Percentiles rank a stretch among this genome's conserved stretches.
phyloP scores from a whole-genome alignment of 2,797 vertebrate genomes.

The Malacoraja senta region DNA sequence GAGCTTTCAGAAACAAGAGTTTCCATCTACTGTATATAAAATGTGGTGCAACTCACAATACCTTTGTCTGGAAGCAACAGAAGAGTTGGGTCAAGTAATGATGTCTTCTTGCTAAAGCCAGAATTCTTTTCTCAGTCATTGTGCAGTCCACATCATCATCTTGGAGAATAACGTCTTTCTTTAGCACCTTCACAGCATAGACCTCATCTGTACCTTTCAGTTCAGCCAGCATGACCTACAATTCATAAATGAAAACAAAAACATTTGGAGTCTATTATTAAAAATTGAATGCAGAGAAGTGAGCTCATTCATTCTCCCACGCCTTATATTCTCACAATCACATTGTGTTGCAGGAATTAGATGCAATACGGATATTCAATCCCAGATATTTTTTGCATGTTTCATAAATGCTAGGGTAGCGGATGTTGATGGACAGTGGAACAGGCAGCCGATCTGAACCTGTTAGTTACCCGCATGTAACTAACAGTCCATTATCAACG shows the following conservation, averaged over 20 bases:
- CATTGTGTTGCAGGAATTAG: not conserved
- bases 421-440: not conserved
- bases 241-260: not conserved
- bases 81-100: constrained; percentile 91
- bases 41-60: constrained; percentile 46
- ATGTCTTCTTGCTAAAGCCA: constrained; percentile 84
- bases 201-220: constrained; percentile 88
- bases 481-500: not conserved
- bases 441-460: not conserved
- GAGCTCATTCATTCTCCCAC: not conserved
- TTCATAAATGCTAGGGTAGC: not conserved
- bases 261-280: not conserved
- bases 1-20: not conserved
- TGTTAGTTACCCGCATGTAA: not conserved
- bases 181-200: constrained; percentile 87
- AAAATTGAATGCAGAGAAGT: not conserved
- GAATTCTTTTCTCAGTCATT: constrained; percentile 89
- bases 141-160: constrained; percentile 96
- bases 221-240: constrained; percentile 89
- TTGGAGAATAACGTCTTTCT: constrained; percentile 93
- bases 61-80: constrained; percentile 98
- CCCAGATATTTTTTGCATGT: not conserved
- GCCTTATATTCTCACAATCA: not conserved
- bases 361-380: not conserved
- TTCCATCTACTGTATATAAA: not conserved